phyloP scores from a whole-genome alignment of 2,113 vertebrate genomes.

The Psammodynastes pulverulentus region DNA sequence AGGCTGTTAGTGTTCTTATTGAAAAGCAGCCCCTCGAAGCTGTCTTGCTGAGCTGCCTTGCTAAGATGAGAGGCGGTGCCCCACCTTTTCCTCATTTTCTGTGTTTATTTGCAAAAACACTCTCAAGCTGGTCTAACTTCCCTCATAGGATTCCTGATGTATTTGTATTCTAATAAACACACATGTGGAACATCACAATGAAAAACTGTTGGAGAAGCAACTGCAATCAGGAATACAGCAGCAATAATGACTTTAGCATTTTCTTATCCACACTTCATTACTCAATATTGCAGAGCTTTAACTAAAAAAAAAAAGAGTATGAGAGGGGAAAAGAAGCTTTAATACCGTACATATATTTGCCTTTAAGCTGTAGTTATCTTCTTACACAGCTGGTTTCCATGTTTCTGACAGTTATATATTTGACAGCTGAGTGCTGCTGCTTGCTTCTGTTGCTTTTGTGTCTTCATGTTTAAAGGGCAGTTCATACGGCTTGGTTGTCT shows the following conservation, averaged over 20 bases:
- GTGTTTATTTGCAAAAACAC: neutral
- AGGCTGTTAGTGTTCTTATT: neutral
- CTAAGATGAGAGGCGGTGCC: neutral
- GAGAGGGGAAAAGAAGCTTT: neutral
- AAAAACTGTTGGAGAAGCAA: neutral
- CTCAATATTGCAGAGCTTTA: neutral
- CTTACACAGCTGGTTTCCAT: neutral
- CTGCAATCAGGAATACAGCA: neutral
- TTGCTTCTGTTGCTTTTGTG: neutral
- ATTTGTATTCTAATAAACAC: neutral
- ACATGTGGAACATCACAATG: neutral
- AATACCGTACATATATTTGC: neutral
- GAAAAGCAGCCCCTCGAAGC: neutral
- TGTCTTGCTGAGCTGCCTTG: neutral
- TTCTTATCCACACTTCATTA: neutral
- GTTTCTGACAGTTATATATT: conserved; percentile 4
- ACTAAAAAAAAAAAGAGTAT: neutral
- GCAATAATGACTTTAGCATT: neutral
- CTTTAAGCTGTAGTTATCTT: neutral
- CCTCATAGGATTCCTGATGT: neutral
- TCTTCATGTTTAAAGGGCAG: conserved; percentile 15
- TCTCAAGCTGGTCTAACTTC: neutral
- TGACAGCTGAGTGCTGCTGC: neutral
- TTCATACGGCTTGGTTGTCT: conserved; percentile 53
- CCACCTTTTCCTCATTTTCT: neutral